Evolutionary conservation across 92 coral and sea anemone species (phyloP).

Genomic region (Isaurus tuberculatus): DNA sequence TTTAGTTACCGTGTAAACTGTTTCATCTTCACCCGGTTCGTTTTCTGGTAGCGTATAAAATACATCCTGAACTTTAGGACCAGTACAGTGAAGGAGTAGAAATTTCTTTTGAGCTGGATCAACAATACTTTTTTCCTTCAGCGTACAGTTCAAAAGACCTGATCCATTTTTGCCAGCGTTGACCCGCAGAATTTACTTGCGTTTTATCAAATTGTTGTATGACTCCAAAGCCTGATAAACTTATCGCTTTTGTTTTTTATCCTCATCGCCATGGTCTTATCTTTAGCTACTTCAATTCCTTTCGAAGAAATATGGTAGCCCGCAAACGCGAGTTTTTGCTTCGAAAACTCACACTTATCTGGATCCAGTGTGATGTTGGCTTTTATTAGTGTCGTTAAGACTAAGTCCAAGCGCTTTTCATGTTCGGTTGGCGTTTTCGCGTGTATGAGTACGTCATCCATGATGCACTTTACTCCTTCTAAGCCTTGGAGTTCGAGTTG

Average conservation of each 20-base stretch:
- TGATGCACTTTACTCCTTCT: slow-evolving; percentile 57
- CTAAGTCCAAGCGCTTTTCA: slow-evolving; percentile 52
- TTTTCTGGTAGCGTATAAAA: background rate
- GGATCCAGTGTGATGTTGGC: slow-evolving; percentile 51
- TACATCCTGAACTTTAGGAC: background rate
- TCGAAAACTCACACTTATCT: slow-evolving; percentile 58
- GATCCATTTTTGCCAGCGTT: background rate
- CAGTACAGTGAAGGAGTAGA: background rate
- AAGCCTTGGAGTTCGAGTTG: slow-evolving; percentile 42
- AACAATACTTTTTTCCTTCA: background rate
- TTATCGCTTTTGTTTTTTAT: too few species aligned
- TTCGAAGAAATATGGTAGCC: background rate
- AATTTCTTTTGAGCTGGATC: background rate
- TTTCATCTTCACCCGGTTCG: background rate
- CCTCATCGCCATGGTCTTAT: background rate
- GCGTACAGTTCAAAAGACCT: background rate
- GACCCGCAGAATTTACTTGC: background rate
- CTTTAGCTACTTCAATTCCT: background rate
- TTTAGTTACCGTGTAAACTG: background rate
- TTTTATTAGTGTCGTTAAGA: slow-evolving; percentile 43
- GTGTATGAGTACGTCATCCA: slow-evolving; percentile 58
- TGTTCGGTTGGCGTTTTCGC: slow-evolving; percentile 49
- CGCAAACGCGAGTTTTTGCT: slow-evolving; percentile 26
- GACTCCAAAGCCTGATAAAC: background rate
- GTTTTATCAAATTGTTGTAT: background rate